Conservation (phyloP, 2,888 invertebrate species). For the Molanna angustata region DNA sequence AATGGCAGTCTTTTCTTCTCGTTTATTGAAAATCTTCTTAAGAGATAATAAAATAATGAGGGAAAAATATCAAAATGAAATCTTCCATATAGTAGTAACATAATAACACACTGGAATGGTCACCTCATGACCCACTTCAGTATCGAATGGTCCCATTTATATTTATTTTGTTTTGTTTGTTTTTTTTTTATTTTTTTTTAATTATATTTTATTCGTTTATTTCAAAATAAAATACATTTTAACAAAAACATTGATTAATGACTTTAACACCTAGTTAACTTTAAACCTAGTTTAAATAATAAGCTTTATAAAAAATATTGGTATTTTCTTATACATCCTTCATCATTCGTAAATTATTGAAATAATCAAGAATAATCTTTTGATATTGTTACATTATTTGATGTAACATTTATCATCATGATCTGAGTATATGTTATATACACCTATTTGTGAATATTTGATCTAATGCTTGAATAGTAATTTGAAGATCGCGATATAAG, state of each 20-base stretch:
- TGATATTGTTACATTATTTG: neutral
- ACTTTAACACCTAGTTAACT: conserved; percentile 27
- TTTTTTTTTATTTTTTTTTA: conserved; percentile 42
- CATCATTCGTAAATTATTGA: conserved; percentile 22
- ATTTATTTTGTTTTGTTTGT: conserved; percentile 41
- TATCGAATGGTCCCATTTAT: no score
- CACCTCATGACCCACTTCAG: no score
- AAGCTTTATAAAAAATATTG: conserved; percentile 29
- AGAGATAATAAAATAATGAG: no score
- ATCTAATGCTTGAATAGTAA: conserved; percentile 2
- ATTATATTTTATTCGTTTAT: conserved; percentile 52
- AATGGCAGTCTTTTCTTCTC: no score
- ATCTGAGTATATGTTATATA: no score
- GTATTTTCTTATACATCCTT: conserved; percentile 25
- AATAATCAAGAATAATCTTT: conserved; percentile 18
- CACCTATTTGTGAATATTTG: neutral
- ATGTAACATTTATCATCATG: no score
- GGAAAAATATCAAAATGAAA: no score
- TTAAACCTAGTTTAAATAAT: conserved; percentile 27
- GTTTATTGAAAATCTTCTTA: no score
- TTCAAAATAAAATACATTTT: conserved; percentile 44
- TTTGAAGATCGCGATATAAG: conserved; percentile 5
- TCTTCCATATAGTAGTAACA: no score
- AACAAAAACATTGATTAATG: conserved; percentile 28
- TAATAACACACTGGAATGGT: no score